Conservation (phyloP, 1,140 invertebrate species). For the Bilobella aurantiaca region DNA sequence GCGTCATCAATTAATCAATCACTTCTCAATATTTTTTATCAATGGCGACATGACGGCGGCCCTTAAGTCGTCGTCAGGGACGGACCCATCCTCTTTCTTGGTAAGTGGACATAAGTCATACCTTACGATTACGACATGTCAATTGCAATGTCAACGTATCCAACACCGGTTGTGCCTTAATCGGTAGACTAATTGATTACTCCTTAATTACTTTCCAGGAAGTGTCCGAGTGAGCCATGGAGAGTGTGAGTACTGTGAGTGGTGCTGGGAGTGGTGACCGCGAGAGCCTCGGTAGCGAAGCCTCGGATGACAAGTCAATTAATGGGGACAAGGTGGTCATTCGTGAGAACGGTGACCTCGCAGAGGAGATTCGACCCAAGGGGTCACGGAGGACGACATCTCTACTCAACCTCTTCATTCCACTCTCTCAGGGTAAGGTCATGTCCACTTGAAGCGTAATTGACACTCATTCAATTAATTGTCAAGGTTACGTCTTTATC, state of each 20-base stretch:
- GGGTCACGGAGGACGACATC: conserved; percentile 82
- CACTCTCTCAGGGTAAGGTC: conserved; percentile 77
- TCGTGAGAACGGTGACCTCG: conserved; percentile 24
- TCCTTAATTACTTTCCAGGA: background rate
- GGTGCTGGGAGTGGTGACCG: conserved; percentile 5
- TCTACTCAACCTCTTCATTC: conserved; percentile 85
- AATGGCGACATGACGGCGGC: too few species aligned
- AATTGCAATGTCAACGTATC: too few species aligned
- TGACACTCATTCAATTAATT: background rate
- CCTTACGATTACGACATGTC: too few species aligned
- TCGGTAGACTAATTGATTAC: too few species aligned
- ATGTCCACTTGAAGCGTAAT: background rate
- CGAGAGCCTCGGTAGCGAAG: conserved; percentile 9
- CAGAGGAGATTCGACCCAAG: conserved; percentile 43
- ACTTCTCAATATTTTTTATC: too few species aligned
- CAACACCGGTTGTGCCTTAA: too few species aligned
- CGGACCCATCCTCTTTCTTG: too few species aligned
- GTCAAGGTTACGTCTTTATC: background rate
- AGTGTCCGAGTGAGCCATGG: conserved; percentile 1
- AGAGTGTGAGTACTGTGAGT: conserved; percentile 16
- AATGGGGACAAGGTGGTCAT: conserved; percentile 21
- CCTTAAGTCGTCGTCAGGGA: too few species aligned
- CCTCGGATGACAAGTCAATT: conserved; percentile 18
- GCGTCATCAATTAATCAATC: too few species aligned
- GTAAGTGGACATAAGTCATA: too few species aligned